Evolutionary conservation across 2,113 vertebrate species (phyloP).

Genomic region (Ictalurus furcatus): DNA sequence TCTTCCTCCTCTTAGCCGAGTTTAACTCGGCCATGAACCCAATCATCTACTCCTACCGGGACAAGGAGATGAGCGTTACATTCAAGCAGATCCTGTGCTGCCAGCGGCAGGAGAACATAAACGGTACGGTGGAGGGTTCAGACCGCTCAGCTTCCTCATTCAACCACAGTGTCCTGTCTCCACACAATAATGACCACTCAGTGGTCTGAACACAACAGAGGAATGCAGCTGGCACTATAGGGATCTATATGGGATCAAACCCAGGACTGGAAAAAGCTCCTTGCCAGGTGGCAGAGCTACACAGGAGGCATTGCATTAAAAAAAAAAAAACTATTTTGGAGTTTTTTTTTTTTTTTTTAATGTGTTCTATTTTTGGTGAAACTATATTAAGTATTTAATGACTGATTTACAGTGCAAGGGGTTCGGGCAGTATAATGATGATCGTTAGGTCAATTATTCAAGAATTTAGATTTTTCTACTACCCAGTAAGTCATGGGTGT

Average conservation of each 20-base stretch:
- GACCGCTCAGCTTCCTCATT: slow-evolving; percentile 93
- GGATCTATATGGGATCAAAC: slow-evolving; percentile 16
- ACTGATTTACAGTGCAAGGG: slow-evolving; percentile 66
- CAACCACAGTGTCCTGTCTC: slow-evolving; percentile 91
- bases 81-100: slow-evolving; percentile 98
- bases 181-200: slow-evolving; percentile 91
- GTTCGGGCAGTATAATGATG: slow-evolving; percentile 61
- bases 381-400: slow-evolving; percentile 71
- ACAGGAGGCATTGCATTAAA: slow-evolving; percentile 44
- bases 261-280: slow-evolving; percentile 42
- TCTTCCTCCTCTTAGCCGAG: slow-evolving; percentile 94
- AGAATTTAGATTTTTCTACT: not conserved
- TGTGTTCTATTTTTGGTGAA: slow-evolving; percentile 46
- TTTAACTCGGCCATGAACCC: slow-evolving; percentile 99
- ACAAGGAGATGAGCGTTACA: slow-evolving; percentile 98
- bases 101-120: slow-evolving; percentile 85
- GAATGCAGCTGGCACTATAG: slow-evolving; percentile 24
- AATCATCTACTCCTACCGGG: slow-evolving; percentile 98
- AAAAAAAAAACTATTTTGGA: slow-evolving; percentile 34
- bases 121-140: slow-evolving; percentile 86
- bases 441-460: slow-evolving; percentile 2
- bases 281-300: slow-evolving; percentile 37
- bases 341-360: not conserved
- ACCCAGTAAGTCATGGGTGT: not conserved
- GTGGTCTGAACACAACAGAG: slow-evolving; percentile 78